A percentile compares a stretch with the other conserved stretches of the same genome.
Evolutionary conservation across 2,888 invertebrate species (phyloP).

Genomic region (Protodeltote pygarga): DNA sequence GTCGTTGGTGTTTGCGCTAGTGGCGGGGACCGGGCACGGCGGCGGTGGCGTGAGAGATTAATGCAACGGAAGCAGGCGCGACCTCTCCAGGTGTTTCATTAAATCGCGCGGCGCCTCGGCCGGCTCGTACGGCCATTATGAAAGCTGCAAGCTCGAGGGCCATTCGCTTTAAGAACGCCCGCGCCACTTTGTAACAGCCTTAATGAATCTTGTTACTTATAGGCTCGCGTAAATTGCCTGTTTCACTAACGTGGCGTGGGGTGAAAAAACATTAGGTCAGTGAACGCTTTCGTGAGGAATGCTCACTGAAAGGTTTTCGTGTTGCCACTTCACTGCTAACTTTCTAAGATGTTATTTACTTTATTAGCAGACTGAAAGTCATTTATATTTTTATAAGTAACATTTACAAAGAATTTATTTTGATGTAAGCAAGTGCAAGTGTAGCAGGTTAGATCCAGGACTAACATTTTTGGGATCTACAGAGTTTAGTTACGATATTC

Average conservation of each 20-base stretch:
- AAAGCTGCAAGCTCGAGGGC: conserved; percentile 84
- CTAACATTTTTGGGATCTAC: too few species aligned
- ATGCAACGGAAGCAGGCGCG: conserved; percentile 82
- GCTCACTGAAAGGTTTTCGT: conserved; percentile 49
- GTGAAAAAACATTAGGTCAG: conserved; percentile 72
- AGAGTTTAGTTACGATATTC: too few species aligned
- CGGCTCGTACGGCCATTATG: conserved; percentile 83
- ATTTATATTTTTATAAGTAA: conserved; percentile 3
- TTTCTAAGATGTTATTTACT: conserved; percentile 36
- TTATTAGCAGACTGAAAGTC: conserved; percentile 18
- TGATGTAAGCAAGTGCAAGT: too few species aligned
- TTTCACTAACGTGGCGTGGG: conserved; percentile 73
- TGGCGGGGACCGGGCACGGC: conserved; percentile 39
- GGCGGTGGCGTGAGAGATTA: conserved; percentile 72
- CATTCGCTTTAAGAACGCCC: conserved; percentile 86
- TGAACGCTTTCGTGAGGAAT: conserved; percentile 62
- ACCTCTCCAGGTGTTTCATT: conserved; percentile 87
- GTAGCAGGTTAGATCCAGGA: too few species aligned
- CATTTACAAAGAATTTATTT: conserved; percentile 11
- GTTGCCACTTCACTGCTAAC: conserved; percentile 32
- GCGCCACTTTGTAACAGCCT: conserved; percentile 85
- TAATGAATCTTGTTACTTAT: conserved; percentile 87
- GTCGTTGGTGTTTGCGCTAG: conserved; percentile 13
- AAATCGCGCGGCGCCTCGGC: conserved; percentile 82
- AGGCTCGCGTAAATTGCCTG: conserved; percentile 84